Evolutionary conservation across 2,888 invertebrate species (phyloP).

Genomic region (Ornithoptera priamus): DNA sequence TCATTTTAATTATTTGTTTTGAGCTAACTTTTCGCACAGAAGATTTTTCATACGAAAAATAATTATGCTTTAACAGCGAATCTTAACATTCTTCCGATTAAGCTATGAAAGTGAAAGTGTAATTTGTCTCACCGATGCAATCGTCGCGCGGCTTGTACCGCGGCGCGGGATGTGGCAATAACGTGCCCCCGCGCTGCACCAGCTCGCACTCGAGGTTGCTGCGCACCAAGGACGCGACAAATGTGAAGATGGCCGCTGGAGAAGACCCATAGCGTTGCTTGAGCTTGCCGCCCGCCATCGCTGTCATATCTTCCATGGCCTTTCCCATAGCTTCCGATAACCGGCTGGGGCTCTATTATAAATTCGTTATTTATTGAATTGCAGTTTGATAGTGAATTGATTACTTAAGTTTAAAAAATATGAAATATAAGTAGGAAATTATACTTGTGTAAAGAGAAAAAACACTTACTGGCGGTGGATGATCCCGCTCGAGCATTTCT

Average conservation of each 20-base stretch:
- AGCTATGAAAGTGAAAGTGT: neutral
- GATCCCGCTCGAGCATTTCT: conserved; percentile 76
- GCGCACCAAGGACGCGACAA: conserved; percentile 93
- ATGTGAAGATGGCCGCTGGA: conserved; percentile 85
- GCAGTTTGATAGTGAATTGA: neutral
- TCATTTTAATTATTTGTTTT: too few species aligned
- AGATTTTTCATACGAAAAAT: too few species aligned
- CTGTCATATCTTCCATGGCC: conserved; percentile 96
- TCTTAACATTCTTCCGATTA: neutral
- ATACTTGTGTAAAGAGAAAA: neutral
- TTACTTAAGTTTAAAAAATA: too few species aligned
- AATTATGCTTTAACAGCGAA: neutral
- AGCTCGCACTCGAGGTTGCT: conserved; percentile 96
- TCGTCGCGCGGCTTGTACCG: conserved; percentile 88
- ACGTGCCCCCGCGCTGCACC: conserved; percentile 92
- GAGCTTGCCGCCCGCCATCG: conserved; percentile 90
- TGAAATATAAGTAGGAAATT: too few species aligned
- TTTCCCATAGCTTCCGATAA: conserved; percentile 94
- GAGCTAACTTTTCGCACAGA: too few species aligned
- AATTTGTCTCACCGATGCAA: conserved; percentile 81
- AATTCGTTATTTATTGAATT: neutral
- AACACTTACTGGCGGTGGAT: conserved; percentile 81
- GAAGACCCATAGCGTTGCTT: conserved; percentile 83
- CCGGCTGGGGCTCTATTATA: conserved; percentile 81
- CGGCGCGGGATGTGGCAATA: conserved; percentile 76